Evolutionary conservation across 2,888 invertebrate genomes (phyloP), one percentile per base, ranked within the genome.

Genomic region (Anthoptus insignis): DNA sequence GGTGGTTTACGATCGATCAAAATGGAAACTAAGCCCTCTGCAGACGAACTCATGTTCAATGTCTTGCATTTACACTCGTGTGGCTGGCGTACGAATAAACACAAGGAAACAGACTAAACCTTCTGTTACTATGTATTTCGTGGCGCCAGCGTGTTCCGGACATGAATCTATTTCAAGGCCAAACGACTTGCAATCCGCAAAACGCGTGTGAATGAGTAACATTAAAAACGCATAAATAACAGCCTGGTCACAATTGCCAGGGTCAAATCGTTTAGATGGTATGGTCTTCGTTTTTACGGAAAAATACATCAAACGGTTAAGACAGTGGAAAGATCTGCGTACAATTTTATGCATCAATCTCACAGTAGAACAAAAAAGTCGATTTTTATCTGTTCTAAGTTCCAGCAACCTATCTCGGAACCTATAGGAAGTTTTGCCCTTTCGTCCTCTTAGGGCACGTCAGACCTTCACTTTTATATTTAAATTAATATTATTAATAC

Each of bases 201-300:
- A 59, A 60, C 22, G 27, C 21, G 22, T 47, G 47, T 61, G 54
- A 54, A 54, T 45, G 52, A 60, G 27, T 24, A 54, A 53, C 34
- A 61, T 61, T 61, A 61, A 61, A 61, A 61, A 47, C 54, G 27
- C 54, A 61, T 61, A 54, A 61, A 61, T 54, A 61, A 61, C 49
- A 39, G 16, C 24, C 47, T 29, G 32, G 61, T 24, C 47, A 19
- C 37, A 22, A 19, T 54, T 19, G 47, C 24, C 61, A 61, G 54
- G 61, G 61, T 47, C 6, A 61, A 61, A 61, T 61, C 61, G 45
- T 47, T 61, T 61, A 61, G 60, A 49, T 27, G 7, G 27, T n/a
- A 24, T 27, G n/a, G 14, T 49, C 49, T 49, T 49, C 24, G 14
- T 49, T 49, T 49, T 49, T 24, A 49, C 27, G 49, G 49, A 27